These are phyloP conservation scores for Luperina testacea DNA, from an alignment of 2,888 invertebrate species.

Conservation along the genomic window DNA sequence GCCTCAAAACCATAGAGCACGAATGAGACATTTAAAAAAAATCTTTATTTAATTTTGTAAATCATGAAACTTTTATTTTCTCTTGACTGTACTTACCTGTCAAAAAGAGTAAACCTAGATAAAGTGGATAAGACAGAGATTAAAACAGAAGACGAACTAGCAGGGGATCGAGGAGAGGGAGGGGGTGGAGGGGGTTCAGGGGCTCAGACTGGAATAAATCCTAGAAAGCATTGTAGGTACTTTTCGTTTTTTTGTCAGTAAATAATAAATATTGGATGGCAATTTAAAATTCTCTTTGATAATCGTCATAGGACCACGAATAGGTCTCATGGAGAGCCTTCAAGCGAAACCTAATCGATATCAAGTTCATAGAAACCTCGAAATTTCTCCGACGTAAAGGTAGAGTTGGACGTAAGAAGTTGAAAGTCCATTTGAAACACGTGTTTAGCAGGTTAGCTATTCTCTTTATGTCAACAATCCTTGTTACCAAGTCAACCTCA, in stretches of 20 bases:
- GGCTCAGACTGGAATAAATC: no score
- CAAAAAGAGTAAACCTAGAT: no score
- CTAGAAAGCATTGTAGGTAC: neutral
- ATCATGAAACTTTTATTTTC: no score
- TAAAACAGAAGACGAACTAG: no score
- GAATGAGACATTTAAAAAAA: no score
- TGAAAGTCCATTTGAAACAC: constrained; percentile 59
- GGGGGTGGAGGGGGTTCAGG: no score
- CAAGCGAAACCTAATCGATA: constrained; percentile 18
- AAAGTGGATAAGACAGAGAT: no score
- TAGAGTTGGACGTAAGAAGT: constrained; percentile 42
- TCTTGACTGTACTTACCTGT: no score
- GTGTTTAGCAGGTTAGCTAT: constrained; percentile 50
- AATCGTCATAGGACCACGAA: constrained; percentile 1
- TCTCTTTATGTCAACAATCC: constrained; percentile 48
- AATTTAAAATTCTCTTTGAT: neutral
- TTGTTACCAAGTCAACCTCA: constrained; percentile 59
- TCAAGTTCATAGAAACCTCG: constrained; percentile 22
- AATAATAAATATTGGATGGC: neutral
- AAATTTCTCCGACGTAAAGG: constrained; percentile 27
- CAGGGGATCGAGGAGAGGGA: no score
- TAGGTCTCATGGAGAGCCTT: neutral
- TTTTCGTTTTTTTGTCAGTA: neutral
- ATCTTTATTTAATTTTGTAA: no score
- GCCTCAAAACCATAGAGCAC: no score